Conservation (phyloP, 2,888 invertebrate genomes). For the Tachystola acroxantha region DNA sequence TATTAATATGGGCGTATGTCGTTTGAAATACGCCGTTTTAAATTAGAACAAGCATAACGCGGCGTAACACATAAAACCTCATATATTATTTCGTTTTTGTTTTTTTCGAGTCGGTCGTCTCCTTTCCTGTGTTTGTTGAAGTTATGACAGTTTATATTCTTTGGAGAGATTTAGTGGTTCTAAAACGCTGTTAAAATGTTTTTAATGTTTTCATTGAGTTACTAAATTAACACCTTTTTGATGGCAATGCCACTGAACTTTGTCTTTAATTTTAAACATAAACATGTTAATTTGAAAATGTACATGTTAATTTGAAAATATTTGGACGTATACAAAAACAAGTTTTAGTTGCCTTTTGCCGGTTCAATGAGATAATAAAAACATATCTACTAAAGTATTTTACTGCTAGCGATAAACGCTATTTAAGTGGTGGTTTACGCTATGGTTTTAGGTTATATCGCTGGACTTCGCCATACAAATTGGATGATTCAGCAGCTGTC, state of each 20-base stretch:
- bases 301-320: background rate
- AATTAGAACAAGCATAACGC: constrained; percentile 22
- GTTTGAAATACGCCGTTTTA: constrained; percentile 28
- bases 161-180: constrained; percentile 1
- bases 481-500: no score
- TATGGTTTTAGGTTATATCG: no score
- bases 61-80: constrained; percentile 24
- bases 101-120: constrained; percentile 8
- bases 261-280: background rate
- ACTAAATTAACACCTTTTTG: background rate
- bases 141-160: constrained; percentile 4
- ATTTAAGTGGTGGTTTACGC: no score
- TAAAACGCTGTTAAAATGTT: constrained; percentile 3
- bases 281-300: background rate
- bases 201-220: constrained; percentile 1
- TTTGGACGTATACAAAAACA: no score
- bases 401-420: no score
- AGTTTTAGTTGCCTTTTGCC: no score
- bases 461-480: no score
- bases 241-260: background rate
- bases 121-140: constrained; percentile 17
- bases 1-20: no score
- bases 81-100: constrained; percentile 20
- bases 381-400: no score
- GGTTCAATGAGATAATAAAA: no score